Percentiles rank a stretch among this genome's conserved stretches.
phyloP scores from a whole-genome alignment of 2,113 vertebrate genomes.

The Eolophus roseicapilla region DNA sequence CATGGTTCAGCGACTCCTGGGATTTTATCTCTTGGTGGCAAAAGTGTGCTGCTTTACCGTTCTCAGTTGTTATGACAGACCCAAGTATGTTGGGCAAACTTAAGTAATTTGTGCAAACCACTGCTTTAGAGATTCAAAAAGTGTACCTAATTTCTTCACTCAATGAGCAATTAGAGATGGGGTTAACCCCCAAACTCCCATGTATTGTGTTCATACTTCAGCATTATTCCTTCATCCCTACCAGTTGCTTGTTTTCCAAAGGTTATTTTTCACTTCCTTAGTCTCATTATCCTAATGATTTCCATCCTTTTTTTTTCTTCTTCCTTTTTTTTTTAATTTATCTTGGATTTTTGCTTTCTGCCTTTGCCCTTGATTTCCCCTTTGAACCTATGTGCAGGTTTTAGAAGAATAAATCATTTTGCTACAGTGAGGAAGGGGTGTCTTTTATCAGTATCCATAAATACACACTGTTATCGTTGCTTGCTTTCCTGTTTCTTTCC shows the following conservation, averaged over 20 bases:
- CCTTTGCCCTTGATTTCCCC: background rate
- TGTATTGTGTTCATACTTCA: background rate
- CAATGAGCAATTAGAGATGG: background rate
- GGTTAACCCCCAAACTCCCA: background rate
- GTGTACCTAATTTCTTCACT: background rate
- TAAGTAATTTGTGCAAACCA: accelerated
- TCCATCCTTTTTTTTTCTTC: background rate
- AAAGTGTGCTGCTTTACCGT: background rate
- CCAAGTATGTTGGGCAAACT: background rate
- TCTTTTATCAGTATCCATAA: background rate
- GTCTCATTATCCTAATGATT: background rate
- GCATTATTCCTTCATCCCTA: background rate
- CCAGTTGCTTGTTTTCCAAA: background rate
- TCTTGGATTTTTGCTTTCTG: background rate
- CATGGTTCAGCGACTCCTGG: background rate
- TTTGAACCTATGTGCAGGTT: background rate
- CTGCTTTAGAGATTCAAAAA: background rate
- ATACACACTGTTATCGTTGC: background rate
- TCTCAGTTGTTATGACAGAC: background rate
- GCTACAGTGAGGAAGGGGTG: background rate
- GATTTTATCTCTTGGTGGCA: background rate
- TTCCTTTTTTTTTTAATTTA: background rate
- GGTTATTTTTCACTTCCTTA: background rate
- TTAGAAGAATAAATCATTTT: background rate
- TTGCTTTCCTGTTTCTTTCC: background rate